Percentiles rank a stretch among this genome's conserved stretches.
These are phyloP conservation scores for Cataglyphis livida DNA, from an alignment of 2,888 invertebrate genomes.

Conservation along the genomic window DNA sequence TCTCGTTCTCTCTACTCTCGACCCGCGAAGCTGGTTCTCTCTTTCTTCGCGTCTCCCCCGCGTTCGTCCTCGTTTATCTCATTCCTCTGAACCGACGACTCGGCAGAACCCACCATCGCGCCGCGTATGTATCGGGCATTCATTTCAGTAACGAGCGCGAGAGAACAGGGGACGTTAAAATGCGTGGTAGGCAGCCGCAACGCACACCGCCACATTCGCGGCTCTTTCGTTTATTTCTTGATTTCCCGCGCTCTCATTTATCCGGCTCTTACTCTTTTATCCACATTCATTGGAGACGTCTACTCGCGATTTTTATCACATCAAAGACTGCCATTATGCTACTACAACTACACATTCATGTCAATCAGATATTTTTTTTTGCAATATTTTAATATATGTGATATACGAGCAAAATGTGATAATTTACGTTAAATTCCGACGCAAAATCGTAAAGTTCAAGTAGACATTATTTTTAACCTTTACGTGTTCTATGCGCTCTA, in stretches of 20 bases:
- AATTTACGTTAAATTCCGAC: neutral
- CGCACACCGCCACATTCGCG: conserved; percentile 28
- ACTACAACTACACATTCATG: conserved; percentile 12
- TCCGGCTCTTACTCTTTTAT: conserved; percentile 36
- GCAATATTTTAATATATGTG: conserved; percentile 2
- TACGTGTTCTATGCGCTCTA: neutral
- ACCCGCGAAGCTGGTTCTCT: conserved; percentile 17
- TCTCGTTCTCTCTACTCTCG: conserved; percentile 14
- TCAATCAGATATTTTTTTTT: neutral
- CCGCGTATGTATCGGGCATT: conserved; percentile 49
- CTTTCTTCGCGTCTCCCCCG: conserved; percentile 54
- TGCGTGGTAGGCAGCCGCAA: conserved; percentile 33
- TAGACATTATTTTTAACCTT: neutral
- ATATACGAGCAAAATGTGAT: neutral
- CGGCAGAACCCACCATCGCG: conserved; percentile 54
- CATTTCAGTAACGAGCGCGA: conserved; percentile 63
- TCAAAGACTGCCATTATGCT: conserved; percentile 44
- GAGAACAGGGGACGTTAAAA: conserved; percentile 49
- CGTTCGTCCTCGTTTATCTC: conserved; percentile 53
- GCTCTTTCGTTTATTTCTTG: conserved; percentile 41
- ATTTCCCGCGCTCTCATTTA: conserved; percentile 32
- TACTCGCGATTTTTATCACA: conserved; percentile 36
- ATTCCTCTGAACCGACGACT: conserved; percentile 51
- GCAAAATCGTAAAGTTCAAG: neutral
- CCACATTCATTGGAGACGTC: neutral